phyloP scores from a whole-genome alignment of 1,140 invertebrate species.

The Chlorops oryzae region DNA sequence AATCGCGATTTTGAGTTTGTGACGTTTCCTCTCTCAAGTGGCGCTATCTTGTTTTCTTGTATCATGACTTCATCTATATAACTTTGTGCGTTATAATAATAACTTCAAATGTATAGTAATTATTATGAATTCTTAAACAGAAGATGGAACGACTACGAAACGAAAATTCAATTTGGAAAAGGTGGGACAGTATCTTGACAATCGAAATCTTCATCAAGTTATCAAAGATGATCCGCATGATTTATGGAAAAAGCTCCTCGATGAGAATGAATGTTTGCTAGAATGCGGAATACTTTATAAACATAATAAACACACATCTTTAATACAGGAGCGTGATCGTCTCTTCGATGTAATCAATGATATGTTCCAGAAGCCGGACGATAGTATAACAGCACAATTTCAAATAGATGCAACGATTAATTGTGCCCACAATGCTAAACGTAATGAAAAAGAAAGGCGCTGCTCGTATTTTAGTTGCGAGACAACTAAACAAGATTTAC shows the following conservation, averaged over 20 bases:
- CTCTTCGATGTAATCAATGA: slow-evolving; percentile 61
- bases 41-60: no score
- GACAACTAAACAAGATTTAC: slow-evolving; percentile 24
- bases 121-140: slow-evolving; percentile 2
- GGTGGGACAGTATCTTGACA: slow-evolving; percentile 81
- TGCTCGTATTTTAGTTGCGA: slow-evolving; percentile 37
- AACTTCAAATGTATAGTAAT: not conserved
- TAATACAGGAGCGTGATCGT: slow-evolving; percentile 74
- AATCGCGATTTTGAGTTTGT: no score
- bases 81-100: no score
- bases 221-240: slow-evolving; percentile 55
- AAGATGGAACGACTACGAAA: slow-evolving; percentile 50
- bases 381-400: slow-evolving; percentile 59
- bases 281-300: slow-evolving; percentile 66
- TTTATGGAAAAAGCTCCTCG: slow-evolving; percentile 74
- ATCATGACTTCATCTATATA: no score
- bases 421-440: slow-evolving; percentile 43
- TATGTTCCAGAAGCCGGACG: slow-evolving; percentile 65
- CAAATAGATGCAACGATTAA: slow-evolving; percentile 50
- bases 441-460: slow-evolving; percentile 33
- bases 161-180: slow-evolving; percentile 76
- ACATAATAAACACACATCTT: slow-evolving; percentile 68
- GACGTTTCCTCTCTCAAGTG: no score
- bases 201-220: slow-evolving; percentile 58
- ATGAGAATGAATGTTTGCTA: slow-evolving; percentile 64